Conservation (phyloP, 1,140 invertebrate species). For the Phymastichus coffea region DNA sequence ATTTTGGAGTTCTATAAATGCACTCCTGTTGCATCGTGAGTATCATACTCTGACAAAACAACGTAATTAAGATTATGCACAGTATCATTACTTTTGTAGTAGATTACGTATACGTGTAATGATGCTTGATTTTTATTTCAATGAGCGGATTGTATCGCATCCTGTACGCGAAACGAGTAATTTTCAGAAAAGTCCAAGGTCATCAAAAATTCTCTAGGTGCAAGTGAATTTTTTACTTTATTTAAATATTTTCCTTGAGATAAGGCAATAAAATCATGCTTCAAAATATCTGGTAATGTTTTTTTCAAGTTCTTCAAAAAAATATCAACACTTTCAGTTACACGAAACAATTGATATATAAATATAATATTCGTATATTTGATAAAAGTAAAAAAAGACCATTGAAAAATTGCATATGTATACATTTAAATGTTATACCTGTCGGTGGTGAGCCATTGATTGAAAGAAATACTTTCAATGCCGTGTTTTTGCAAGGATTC, state of each 20-base stretch:
- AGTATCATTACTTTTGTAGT: not conserved
- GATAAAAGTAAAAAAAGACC: no score
- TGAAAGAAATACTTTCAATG: not conserved
- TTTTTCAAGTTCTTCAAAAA: no score
- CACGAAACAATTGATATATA: not conserved
- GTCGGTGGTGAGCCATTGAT: not conserved
- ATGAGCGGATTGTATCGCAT: not conserved
- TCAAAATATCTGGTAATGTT: no score
- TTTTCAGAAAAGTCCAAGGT: not conserved
- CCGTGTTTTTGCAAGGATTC: not conserved
- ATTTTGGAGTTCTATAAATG: no score
- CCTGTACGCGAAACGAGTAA: not conserved
- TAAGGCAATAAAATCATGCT: no score
- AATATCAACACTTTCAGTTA: not conserved
- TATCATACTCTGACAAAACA: no score
- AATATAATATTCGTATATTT: not conserved
- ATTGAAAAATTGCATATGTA: no score
- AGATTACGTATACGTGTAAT: not conserved
- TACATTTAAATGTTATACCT: not conserved
- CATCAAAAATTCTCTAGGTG: not conserved
- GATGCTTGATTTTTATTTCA: not conserved
- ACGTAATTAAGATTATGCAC: no score
- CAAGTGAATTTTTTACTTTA: no score
- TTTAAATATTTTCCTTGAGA: no score
- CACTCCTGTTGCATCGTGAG: no score